Base-by-base conservation (phyloP, 2,797 vertebrate species). In the Cynodonichthys magdalenae region DNA sequence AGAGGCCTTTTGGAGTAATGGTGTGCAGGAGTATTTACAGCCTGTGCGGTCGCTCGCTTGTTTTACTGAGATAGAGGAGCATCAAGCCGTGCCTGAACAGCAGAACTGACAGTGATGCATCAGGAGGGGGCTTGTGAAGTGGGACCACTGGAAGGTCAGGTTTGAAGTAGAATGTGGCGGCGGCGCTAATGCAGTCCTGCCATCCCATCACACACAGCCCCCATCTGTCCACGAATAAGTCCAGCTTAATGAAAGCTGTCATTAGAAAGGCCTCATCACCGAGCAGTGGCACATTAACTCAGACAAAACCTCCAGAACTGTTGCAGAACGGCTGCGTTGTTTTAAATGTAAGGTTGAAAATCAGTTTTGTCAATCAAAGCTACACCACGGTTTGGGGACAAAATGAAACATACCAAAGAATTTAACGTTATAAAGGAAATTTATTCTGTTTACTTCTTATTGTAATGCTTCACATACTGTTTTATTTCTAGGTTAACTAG, bases 111-210 rank as follows among this genome's bases (percentile, higher is more conserved):
- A 79, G 74, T 83, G 86, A 91, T 88, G 82, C 78, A 87, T 90
- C 84, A 73, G 74, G 71, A 74, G 77, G 72, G 74, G 82, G 75
- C 55, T 60, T 57, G 74, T 83, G 75, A 87, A 84, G 80, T 80
- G 80, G 74, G 83, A 76, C 83, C 72, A 69, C 44, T 74, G 72
- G 84, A 92, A 90, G 92, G 89, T 92, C 89, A 90, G 84, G 80
- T 87, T 90, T 89, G 82, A 91, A 89, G 81, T 86, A 75, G 68
- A 87, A 87, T 70, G 75, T 83, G 71, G 82, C 74, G 85, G 76
- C 72, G 57, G 79, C 82, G 76, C 80, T 85, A 85, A 88, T 90
- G 83, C 67, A 79, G 69, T 71, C 73, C 84, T 80, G 80, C 81
- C 65, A 83, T 71, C 70, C 74, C 75, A 60, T 83, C 59, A 79